Evolutionary conservation across 2,113 vertebrate species (phyloP), one percentile per base, ranked within the genome.

Genomic region (Pampusana beccarii): DNA sequence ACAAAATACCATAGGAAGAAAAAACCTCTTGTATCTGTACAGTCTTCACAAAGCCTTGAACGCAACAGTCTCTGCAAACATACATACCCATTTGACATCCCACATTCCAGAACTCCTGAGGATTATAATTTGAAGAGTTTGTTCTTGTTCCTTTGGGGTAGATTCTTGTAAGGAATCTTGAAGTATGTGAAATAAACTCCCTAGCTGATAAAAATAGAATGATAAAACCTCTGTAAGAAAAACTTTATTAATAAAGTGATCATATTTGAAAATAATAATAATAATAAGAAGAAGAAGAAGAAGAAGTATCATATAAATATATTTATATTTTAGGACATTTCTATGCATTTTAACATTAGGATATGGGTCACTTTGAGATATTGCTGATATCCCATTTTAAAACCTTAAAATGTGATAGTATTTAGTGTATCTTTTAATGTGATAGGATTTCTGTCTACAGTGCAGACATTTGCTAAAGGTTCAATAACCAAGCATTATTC

Each of bases 61-160:
- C 25, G 4, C 6, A 57, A 71, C 20, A 60, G 14, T n/a, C 2
- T 83, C 9, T 65, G 48, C 44, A 80, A 42, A 64, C 1, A 4
- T 50, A 97, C 98, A 31, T 98, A 98, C 99, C 99, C 81, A 99
- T 98, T 93, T 99, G 99, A 38, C 98, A 98, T 5, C 99, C 99
- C 11, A 99, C 90, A 17, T 99, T 99, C 99, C 99, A 99, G 95
- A 99, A 99, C 72, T 98, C 98, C 93, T 99, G 98, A 60, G 99
- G 99, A 92, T 98, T 98, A 91, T 98, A 99, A 96, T 99, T 99
- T 66, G 98, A 99, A 71, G 98, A 99, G 8, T 38, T 88, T 1
- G 98, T 64, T 96, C 99, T 98, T 19, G 80, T 96, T 80, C 98
- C 98, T 48, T 97, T 98, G 9, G 98, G 99, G 86, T 99, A 99